Conservation (phyloP, 2,888 invertebrate species). For the Campoplex nolae region DNA sequence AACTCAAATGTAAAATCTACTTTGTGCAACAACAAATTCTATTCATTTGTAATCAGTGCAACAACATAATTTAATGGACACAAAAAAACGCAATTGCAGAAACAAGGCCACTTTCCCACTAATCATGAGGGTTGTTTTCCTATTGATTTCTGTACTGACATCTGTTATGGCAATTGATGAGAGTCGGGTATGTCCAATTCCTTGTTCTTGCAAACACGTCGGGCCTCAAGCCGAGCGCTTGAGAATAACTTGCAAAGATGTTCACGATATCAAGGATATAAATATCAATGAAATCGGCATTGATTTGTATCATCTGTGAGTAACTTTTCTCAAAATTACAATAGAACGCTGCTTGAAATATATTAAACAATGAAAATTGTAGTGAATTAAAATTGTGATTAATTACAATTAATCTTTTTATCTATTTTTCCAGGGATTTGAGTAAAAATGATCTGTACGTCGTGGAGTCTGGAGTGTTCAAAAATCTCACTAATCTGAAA, state of each 20-base stretch:
- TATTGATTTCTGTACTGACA: constrained; percentile 75
- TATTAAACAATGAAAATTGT: not conserved
- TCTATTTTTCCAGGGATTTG: constrained; percentile 86
- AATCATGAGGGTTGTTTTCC: constrained; percentile 74
- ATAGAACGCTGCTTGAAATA: not conserved
- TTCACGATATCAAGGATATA: constrained; percentile 87
- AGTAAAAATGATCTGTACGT: constrained; percentile 87
- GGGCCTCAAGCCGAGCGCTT: constrained; percentile 86
- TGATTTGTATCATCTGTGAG: constrained; percentile 89
- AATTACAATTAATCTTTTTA: not conserved
- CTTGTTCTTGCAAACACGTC: constrained; percentile 86
- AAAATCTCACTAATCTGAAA: constrained; percentile 84
- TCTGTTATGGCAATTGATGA: constrained; percentile 72
- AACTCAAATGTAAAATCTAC: too few species aligned
- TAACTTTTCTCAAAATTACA: constrained; percentile 69
- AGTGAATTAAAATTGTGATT: not conserved
- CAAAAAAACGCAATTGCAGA: constrained; percentile 31
- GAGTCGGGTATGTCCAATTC: constrained; percentile 85
- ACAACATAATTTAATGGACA: not conserved
- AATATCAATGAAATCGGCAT: constrained; percentile 87
- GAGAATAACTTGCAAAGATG: constrained; percentile 88
- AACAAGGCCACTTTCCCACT: constrained; percentile 46
- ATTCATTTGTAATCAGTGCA: not conserved
- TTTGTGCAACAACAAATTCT: not conserved
- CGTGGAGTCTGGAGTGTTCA: constrained; percentile 82